Evolutionary conservation across 2,113 vertebrate genomes (phyloP), one percentile per base, ranked within the genome.

Genomic region (Urocolius indicus): DNA sequence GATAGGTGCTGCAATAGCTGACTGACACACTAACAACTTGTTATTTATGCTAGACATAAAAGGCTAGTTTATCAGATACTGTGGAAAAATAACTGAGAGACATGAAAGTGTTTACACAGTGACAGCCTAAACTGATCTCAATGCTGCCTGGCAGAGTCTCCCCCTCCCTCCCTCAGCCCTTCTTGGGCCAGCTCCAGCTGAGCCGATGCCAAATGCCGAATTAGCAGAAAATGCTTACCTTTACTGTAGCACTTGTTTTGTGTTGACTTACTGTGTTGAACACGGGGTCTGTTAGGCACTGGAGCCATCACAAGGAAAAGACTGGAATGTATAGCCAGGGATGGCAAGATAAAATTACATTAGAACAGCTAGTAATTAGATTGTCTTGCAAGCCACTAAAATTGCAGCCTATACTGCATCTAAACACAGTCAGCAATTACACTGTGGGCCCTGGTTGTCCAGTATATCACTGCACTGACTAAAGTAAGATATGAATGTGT

Each of bases 141-240:
- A 45, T 5, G 27, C n/a, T 92, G 27, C 24, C 21, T 88, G 82
- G 46, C 63, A 69, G 43, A 18, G 8, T 77, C 15, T 76, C n/a
- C 23, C 7, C 10, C 27, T 54, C 59, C 77, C 76, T 83, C 46
- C 58, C 65, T 54, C 74, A 57, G 21, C 54, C 49, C 54, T 58
- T 71, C n/a, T 24, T 86, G 90, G 85, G 23, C 22, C 59, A 55
- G 46, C 22, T 83, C 85, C 88, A 92, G 36, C 36, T 38, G 58
- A 62, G 67, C 67, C 73, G 55, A 49, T 66, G 46, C 22, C 66
- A 30, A 85, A 38, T 22, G 72, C 24, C 2, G 6, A 66, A 65
- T 92, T 85, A 77, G 63, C 92, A 93, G 32, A 74, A 94, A 74
- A 41, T 8, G 6, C 27, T 38, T 45, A 49, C 7, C 24, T 58